Percentiles rank a stretch among this genome's conserved stretches.
phyloP scores from a whole-genome alignment of 2,888 invertebrate species.

The Lasioglossum malachurum region DNA sequence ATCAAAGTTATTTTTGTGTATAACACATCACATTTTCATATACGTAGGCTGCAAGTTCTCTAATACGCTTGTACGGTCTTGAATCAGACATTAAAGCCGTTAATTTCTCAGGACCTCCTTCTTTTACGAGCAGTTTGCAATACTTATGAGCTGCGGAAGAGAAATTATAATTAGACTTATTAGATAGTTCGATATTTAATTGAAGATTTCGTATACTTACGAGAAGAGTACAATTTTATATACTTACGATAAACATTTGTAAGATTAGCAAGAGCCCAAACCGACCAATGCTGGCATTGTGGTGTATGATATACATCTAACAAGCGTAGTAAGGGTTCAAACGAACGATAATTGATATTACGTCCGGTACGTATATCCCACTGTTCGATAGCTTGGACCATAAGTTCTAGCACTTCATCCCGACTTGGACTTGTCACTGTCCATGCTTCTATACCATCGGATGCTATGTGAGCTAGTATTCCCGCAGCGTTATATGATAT shows the following conservation, averaged over 20 bases:
- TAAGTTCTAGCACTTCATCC: slow-evolving; percentile 89
- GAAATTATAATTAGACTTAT: slow-evolving; percentile 15
- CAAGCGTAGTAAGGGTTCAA: slow-evolving; percentile 96
- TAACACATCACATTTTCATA: slow-evolving; percentile 86
- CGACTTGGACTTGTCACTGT: slow-evolving; percentile 90
- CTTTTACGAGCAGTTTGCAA: slow-evolving; percentile 93
- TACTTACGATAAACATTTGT: slow-evolving; percentile 96
- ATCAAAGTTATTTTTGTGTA: slow-evolving; percentile 35
- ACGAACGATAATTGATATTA: slow-evolving; percentile 98
- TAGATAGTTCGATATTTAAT: slow-evolving; percentile 1
- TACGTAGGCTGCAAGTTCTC: slow-evolving; percentile 89
- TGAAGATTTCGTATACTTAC: not conserved
- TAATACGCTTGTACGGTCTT: slow-evolving; percentile 88
- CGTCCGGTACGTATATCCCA: slow-evolving; percentile 95
- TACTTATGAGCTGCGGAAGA: slow-evolving; percentile 93
- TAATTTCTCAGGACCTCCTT: slow-evolving; percentile 93
- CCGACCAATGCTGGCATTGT: slow-evolving; percentile 98
- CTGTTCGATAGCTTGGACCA: slow-evolving; percentile 93
- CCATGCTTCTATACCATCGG: slow-evolving; percentile 95
- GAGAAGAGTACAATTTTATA: slow-evolving; percentile 11
- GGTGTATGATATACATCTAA: slow-evolving; percentile 94
- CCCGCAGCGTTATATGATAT: slow-evolving; percentile 98
- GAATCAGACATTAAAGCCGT: slow-evolving; percentile 88
- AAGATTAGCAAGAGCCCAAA: slow-evolving; percentile 98
- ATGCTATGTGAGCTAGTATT: slow-evolving; percentile 97